Evolutionary conservation across 92 coral and sea anemone genomes (phyloP).

Genomic region (Meandrina meandrites): DNA sequence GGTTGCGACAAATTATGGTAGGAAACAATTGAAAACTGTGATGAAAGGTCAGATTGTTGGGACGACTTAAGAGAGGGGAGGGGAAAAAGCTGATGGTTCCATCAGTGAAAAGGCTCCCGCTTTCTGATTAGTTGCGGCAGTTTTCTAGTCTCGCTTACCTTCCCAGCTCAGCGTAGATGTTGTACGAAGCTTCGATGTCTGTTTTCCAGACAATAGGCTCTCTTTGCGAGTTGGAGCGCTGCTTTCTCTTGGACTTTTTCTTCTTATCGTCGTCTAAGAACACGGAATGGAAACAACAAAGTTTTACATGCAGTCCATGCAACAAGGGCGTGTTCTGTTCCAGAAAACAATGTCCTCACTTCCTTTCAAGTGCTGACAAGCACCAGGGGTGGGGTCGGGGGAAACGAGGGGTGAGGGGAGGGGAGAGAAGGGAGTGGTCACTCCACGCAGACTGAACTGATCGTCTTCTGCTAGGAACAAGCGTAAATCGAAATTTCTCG

Average conservation of each 20-base stretch:
- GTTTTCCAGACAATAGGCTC: slow-evolving; percentile 74
- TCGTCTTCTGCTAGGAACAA: too few species aligned
- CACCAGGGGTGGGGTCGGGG: background rate
- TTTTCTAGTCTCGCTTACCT: slow-evolving; percentile 58
- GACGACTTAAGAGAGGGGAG: too few species aligned
- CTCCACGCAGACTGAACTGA: too few species aligned
- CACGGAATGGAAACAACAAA: background rate
- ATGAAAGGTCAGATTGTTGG: too few species aligned
- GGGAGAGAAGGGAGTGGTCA: background rate
- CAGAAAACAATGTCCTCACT: background rate
- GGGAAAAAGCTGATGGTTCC: too few species aligned
- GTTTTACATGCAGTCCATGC: background rate
- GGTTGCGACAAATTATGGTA: background rate
- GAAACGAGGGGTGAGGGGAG: background rate
- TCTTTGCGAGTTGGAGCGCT: slow-evolving; percentile 7
- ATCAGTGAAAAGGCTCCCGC: background rate
- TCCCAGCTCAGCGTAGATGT: slow-evolving; percentile 96
- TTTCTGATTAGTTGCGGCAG: background rate
- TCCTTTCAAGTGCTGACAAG: background rate
- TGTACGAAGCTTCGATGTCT: slow-evolving; percentile 79
- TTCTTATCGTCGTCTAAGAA: slow-evolving; percentile 38
- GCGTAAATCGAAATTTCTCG: too few species aligned
- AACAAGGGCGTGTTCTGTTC: background rate
- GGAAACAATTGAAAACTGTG: background rate
- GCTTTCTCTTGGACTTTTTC: slow-evolving; percentile 32